phyloP scores from a whole-genome alignment of 2,113 vertebrate genomes.

The Trinectes maculatus region DNA sequence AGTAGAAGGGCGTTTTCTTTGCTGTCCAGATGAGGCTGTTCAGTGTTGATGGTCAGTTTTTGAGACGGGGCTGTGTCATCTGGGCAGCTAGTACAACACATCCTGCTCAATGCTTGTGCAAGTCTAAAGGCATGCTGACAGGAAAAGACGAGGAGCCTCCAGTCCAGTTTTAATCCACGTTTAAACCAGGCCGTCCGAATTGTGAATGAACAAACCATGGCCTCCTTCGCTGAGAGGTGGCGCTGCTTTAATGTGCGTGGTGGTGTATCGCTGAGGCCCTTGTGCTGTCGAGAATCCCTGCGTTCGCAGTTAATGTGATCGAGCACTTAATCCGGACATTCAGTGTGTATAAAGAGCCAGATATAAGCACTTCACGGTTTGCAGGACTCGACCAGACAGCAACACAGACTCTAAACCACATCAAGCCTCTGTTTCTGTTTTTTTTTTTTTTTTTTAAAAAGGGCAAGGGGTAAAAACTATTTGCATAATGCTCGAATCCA shows the following conservation, averaged over 20 bases:
- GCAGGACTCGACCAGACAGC: constrained; percentile 31
- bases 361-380: constrained; percentile 47
- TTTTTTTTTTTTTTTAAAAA: too few relatives aligned
- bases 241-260: not conserved
- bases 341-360: constrained; percentile 38
- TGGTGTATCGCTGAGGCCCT: not conserved
- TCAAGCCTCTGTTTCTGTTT: constrained; percentile 17
- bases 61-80: constrained; percentile 18
- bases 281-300: constrained; percentile 4
- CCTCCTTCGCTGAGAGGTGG: too few relatives aligned
- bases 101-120: constrained; percentile 32
- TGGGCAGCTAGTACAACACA: constrained; percentile 28
- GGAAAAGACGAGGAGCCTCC: constrained; percentile 34
- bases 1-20: constrained; percentile 34
- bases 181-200: constrained; percentile 32
- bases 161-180: constrained; percentile 38
- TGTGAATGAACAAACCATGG: constrained; percentile 14
- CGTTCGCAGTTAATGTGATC: constrained; percentile 38
- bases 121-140: constrained; percentile 51
- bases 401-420: not conserved
- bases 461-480: not conserved
- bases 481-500: constrained; percentile 22
- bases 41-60: constrained; percentile 28
- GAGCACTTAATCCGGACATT: constrained; percentile 59
- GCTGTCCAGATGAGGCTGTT: constrained; percentile 45